Evolutionary conservation across 2,888 invertebrate genomes (phyloP).

Genomic region (Eledone cirrhosa): DNA sequence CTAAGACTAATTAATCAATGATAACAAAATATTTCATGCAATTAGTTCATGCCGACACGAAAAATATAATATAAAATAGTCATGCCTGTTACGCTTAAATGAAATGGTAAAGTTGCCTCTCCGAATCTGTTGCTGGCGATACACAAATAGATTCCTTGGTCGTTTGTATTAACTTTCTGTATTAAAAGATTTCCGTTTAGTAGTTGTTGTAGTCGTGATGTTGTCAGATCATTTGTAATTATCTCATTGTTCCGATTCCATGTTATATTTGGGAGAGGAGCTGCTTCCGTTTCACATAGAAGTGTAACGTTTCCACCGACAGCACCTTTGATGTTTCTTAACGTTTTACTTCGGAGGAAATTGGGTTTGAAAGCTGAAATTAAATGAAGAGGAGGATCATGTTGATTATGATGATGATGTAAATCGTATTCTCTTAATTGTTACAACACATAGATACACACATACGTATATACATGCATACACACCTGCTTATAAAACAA

Average conservation of each 20-base stretch:
- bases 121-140: slow-evolving; percentile 53
- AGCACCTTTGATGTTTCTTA: slow-evolving; percentile 85
- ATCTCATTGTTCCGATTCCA: slow-evolving; percentile 88
- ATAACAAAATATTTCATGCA: too few relatives aligned
- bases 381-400: background rate
- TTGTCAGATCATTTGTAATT: slow-evolving; percentile 30
- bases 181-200: slow-evolving; percentile 88
- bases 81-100: slow-evolving; percentile 34
- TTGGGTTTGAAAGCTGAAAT: slow-evolving; percentile 75
- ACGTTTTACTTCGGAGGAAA: slow-evolving; percentile 86
- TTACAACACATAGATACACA: too few relatives aligned
- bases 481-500: too few relatives aligned
- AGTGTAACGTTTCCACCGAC: slow-evolving; percentile 92
- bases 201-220: slow-evolving; percentile 72
- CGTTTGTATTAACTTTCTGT: slow-evolving; percentile 64
- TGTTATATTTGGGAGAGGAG: slow-evolving; percentile 79
- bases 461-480: too few relatives aligned
- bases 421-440: background rate
- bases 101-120: slow-evolving; percentile 44
- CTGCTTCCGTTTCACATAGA: slow-evolving; percentile 89
- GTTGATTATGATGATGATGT: too few relatives aligned
- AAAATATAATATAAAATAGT: background rate
- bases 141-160: slow-evolving; percentile 57
- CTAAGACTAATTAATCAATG: too few relatives aligned
- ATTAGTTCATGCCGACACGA: too few relatives aligned